Conservation (phyloP, 1,140 invertebrate genomes). For the Parasteatoda tepidariorum region DNA sequence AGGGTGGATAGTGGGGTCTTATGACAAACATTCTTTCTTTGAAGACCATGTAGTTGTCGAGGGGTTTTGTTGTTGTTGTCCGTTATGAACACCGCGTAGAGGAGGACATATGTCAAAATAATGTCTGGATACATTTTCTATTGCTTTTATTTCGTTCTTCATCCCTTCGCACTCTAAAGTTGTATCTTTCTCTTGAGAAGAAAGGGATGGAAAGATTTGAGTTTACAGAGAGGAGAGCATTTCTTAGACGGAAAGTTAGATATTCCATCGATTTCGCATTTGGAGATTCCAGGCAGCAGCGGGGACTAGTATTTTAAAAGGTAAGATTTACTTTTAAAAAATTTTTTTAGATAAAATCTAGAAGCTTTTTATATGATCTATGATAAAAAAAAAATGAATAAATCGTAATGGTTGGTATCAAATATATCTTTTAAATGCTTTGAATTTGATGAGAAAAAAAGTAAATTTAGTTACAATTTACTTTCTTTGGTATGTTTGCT, state of each 20-base stretch:
- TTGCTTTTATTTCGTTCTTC: neutral
- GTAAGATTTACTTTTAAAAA: neutral
- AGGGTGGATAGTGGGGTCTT: neutral
- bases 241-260: neutral
- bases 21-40: neutral
- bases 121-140: conserved; percentile 19
- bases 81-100: neutral
- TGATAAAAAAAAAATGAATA: too few relatives aligned
- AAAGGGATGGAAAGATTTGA: neutral
- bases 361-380: too few relatives aligned
- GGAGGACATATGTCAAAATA: conserved; percentile 35
- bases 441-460: too few relatives aligned
- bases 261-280: conserved; percentile 19
- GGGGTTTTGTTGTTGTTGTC: neutral
- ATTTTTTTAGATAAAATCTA: too few relatives aligned
- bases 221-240: neutral
- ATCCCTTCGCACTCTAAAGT: neutral
- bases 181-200: neutral
- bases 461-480: too few relatives aligned
- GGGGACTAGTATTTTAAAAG: neutral
- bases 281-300: neutral
- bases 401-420: too few relatives aligned
- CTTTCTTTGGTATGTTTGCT: too few relatives aligned
- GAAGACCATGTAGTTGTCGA: neutral
- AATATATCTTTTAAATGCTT: too few relatives aligned